Evolutionary conservation across 2,797 vertebrate genomes (phyloP).

Genomic region (Pipistrellus kuhlii): DNA sequence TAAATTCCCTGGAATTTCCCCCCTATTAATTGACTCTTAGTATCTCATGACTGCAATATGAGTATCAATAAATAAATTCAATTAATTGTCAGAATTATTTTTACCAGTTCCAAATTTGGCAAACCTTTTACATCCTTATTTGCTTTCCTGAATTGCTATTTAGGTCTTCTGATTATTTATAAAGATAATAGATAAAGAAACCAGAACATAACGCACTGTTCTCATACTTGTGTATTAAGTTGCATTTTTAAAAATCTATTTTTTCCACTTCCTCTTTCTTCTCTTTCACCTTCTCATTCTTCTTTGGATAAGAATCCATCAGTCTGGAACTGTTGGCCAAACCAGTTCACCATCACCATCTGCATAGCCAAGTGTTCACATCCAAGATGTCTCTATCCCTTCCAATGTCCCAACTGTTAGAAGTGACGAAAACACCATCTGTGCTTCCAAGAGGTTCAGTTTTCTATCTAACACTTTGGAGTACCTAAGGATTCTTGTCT

Average conservation of each 20-base stretch:
- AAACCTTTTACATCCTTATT: background rate
- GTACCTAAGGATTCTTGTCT: background rate
- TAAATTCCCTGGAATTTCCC: slow-evolving; percentile 25
- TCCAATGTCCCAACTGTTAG: slow-evolving; percentile 64
- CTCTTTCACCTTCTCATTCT: background rate
- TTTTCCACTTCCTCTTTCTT: background rate
- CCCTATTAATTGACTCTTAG: background rate
- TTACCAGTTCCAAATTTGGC: slow-evolving; percentile 18
- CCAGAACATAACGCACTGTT: background rate
- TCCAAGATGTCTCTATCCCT: slow-evolving; percentile 45
- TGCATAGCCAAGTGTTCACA: slow-evolving; percentile 58
- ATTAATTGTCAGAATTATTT: slow-evolving; percentile 27
- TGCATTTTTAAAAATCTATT: background rate
- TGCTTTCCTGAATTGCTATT: background rate
- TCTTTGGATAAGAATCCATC: slow-evolving; percentile 27
- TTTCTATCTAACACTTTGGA: slow-evolving; percentile 23
- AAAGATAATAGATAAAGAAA: background rate
- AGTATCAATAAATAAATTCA: background rate
- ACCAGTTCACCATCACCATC: slow-evolving; percentile 58
- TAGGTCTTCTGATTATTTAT: slow-evolving; percentile 7
- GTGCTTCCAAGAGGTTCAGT: slow-evolving; percentile 43
- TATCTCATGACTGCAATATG: background rate
- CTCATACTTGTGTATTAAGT: background rate
- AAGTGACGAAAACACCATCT: slow-evolving; percentile 72
- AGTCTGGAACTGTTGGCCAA: slow-evolving; percentile 64